These are phyloP conservation scores for Sebastes itinus DNA, from an alignment of 2,797 vertebrate species.

Conservation along the genomic window DNA sequence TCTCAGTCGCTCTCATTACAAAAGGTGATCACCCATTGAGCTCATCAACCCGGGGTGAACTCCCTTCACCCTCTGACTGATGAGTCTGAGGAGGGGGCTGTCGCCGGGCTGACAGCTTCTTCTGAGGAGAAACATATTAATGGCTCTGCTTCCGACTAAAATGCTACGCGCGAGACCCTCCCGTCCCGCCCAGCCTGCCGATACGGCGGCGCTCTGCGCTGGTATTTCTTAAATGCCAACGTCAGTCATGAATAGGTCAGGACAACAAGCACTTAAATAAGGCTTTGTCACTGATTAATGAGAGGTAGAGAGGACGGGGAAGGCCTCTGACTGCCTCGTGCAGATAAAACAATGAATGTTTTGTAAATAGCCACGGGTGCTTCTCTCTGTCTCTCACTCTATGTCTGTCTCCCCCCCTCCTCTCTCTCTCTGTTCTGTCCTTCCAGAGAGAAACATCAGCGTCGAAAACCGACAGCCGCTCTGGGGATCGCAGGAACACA, in stretches of 20 bases:
- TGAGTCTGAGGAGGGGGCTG: conserved; percentile 62
- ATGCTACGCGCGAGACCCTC: conserved; percentile 38
- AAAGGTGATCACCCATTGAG: conserved; percentile 75
- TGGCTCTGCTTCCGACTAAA: conserved; percentile 61
- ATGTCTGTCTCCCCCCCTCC: neutral
- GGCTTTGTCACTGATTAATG: conserved; percentile 84
- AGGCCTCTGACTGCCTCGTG: conserved; percentile 67
- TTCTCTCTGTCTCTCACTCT: conserved; percentile 44
- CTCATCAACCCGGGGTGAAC: conserved; percentile 72
- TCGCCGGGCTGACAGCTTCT: conserved; percentile 70
- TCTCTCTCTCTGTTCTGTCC: conserved; percentile 30
- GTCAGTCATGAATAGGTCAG: conserved; percentile 84
- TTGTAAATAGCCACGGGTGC: conserved; percentile 79
- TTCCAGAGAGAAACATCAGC: conserved; percentile 59
- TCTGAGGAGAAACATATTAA: conserved; percentile 73
- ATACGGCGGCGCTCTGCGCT: conserved; percentile 59
- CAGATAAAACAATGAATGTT: conserved; percentile 81
- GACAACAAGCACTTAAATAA: conserved; percentile 82
- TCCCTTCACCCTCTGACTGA: conserved; percentile 59
- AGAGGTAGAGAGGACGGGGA: conserved; percentile 70
- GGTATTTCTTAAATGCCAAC: conserved; percentile 85
- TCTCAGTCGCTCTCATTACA: conserved; percentile 65
- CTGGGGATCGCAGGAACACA: conserved; percentile 80
- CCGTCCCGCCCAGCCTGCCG: conserved; percentile 41
- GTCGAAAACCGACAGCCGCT: conserved; percentile 78